Evolutionary conservation across 2,888 invertebrate species (phyloP).

Genomic region (Fragum fragum): DNA sequence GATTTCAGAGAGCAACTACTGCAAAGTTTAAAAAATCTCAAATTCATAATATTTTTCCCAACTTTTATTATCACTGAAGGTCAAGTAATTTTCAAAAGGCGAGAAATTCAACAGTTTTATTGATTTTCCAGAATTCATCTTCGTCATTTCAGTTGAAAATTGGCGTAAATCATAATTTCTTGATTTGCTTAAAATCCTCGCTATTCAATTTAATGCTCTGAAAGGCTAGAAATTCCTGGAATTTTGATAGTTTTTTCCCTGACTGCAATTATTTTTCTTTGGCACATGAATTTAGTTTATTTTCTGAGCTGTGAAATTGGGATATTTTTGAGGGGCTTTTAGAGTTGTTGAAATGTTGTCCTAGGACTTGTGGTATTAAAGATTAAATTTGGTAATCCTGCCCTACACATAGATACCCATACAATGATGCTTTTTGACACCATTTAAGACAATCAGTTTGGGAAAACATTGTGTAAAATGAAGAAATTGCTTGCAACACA

Average conservation of each 20-base stretch:
- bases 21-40: not conserved
- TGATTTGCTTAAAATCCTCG: conserved; percentile 20
- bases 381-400: no score
- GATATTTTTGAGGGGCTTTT: not conserved
- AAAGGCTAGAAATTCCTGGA: conserved; percentile 9
- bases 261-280: not conserved
- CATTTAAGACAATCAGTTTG: no score
- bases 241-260: not conserved
- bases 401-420: no score
- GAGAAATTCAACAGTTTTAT: conserved; percentile 13
- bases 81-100: not conserved
- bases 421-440: no score
- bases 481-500: no score
- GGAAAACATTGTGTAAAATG: no score
- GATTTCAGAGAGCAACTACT: no score
- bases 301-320: conserved; percentile 9
- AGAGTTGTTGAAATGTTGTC: no score
- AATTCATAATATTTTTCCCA: not conserved
- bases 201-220: conserved; percentile 17
- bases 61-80: not conserved
- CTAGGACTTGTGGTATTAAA: no score
- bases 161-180: conserved; percentile 33
- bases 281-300: not conserved
- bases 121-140: conserved; percentile 28
- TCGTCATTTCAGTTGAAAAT: conserved; percentile 27